A percentile compares a stretch with the other conserved stretches of the same genome.
phyloP scores from a whole-genome alignment of 1,140 invertebrate species.

The Latrodectus geometricus region DNA sequence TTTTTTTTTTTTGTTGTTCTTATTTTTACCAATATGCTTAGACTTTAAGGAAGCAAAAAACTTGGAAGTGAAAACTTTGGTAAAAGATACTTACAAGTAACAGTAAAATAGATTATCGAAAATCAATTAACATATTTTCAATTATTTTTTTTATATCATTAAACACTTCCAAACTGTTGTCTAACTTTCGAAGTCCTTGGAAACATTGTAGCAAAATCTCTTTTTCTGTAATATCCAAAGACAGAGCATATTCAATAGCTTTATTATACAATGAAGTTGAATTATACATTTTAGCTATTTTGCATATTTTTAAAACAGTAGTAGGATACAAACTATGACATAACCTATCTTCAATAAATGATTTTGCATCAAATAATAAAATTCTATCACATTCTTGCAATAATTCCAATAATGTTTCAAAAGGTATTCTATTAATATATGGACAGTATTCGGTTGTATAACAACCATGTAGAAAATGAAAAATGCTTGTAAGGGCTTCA shows the following conservation, averaged over 20 bases:
- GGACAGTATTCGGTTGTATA: neutral
- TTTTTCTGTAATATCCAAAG: neutral
- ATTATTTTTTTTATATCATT: conserved; percentile 14
- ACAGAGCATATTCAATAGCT: conserved; percentile 1
- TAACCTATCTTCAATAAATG: conserved; percentile 5
- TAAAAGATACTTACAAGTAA: no score
- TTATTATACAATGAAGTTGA: neutral
- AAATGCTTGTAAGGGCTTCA: conserved; percentile 10
- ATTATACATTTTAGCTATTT: conserved; percentile 10
- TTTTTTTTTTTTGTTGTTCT: no score
- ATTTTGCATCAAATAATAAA: conserved; percentile 20
- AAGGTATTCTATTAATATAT: conserved; percentile 9
- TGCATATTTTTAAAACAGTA: conserved; percentile 24
- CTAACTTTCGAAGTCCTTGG: conserved; percentile 2
- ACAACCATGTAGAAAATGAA: conserved; percentile 55
- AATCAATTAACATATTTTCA: no score
- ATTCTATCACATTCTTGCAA: conserved; percentile 29
- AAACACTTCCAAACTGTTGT: conserved; percentile 5
- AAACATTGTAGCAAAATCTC: conserved; percentile 29
- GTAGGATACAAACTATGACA: conserved; percentile 12
- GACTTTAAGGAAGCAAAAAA: no score
- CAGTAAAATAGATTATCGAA: no score
- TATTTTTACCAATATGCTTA: no score
- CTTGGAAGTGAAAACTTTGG: no score
- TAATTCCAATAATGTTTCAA: conserved; percentile 18